Conservation (phyloP, 37 sponge, comb jelly and placozoan genomes). For the Mnemiopsis leidyi region DNA sequence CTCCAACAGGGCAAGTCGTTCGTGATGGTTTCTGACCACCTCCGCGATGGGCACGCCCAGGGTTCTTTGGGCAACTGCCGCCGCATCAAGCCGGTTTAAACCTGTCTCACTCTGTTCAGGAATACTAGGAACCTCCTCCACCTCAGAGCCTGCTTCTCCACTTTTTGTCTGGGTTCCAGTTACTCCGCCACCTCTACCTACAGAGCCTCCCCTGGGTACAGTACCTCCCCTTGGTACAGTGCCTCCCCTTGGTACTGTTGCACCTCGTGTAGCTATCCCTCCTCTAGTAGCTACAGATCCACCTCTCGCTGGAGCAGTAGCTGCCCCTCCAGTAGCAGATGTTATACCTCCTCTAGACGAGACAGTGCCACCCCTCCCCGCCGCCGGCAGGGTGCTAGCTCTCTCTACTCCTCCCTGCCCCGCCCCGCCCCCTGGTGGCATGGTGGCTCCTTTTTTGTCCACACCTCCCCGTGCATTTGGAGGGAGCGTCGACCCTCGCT, state of each 20-base stretch:
- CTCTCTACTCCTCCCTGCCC: background rate
- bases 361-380: background rate
- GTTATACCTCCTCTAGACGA: background rate
- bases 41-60: background rate
- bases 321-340: too few relatives aligned
- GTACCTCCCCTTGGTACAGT: background rate
- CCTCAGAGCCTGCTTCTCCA: background rate
- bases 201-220: conserved; percentile 8
- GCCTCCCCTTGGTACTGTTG: background rate
- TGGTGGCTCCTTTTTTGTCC: background rate
- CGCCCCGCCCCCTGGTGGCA: background rate
- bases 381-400: background rate
- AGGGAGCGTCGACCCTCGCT: background rate
- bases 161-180: background rate
- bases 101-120: background rate
- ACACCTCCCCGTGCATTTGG: background rate
- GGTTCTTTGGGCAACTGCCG: conserved; percentile 11
- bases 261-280: background rate
- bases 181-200: background rate
- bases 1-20: background rate
- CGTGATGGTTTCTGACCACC: conserved; percentile 6
- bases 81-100: background rate
- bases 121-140: background rate
- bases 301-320: background rate
- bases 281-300: background rate